Base-by-base conservation (phyloP, 1,140 invertebrate genomes). In the Megalonaias nervosa region DNA sequence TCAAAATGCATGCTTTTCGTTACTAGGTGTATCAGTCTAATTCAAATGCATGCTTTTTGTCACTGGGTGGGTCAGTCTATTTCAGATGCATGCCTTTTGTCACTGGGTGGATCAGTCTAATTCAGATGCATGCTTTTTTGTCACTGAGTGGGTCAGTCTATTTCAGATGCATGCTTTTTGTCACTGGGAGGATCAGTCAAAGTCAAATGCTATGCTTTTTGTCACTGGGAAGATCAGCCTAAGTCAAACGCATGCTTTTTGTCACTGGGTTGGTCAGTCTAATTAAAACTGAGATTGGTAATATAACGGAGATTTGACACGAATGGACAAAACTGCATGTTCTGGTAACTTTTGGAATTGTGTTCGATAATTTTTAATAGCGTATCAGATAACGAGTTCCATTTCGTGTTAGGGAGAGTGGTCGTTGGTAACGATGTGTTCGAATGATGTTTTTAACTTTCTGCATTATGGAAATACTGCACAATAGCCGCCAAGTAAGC, bases 81-180 rank as follows among this genome's bases (percentile, higher is more conserved):
- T 73, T 15, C 6, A 67, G 56, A 21, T 17, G 6, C 19, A 48
- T 68, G 15, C 14, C 48, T 59, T 12, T n/a, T 59, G n/a, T 11
- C 26, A 23, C n/a, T 67, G 12, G 55, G 14, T 21, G 15, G 9
- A 26, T 21, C 11, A 69, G 17, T 16, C 23, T 62, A 17, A 56
- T 4, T 23, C 19, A 14, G 57, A 75, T 75, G 4, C 75, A 68
- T 6, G 67, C 56, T 67, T 80, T 80, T 38, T 75, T 74, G 23
- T 74, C 78, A 1, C 78, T 71, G 19, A 73, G 76, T 48, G 75
- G 75, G 56, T 74, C 78, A 72, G 26, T 31, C 26, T 31, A 31
- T 31, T 31, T 60, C n/a, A 72, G 12, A 62, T 26, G 13, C n/a
- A 26, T 61, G 12, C 31, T 60, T 38, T n/a, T 17, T 19, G 48